Evolutionary conservation across 2,888 invertebrate species (phyloP).

Genomic region (Megamerina dolium): DNA sequence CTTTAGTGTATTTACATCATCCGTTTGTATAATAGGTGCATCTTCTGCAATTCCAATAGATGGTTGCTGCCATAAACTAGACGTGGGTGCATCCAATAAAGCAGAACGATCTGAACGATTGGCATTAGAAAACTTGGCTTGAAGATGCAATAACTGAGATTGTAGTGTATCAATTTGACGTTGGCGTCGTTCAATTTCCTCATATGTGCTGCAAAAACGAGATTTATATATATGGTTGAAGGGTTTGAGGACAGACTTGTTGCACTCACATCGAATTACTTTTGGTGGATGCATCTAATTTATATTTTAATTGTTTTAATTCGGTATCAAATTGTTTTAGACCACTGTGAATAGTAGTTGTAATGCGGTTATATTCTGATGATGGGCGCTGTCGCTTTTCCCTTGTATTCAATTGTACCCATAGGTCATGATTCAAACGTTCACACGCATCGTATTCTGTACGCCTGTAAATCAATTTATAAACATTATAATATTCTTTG

Average conservation of each 20-base stretch:
- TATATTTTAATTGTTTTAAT: constrained; percentile 54
- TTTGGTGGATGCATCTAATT: constrained; percentile 52
- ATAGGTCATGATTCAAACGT: constrained; percentile 58
- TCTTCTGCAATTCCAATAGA: constrained; percentile 44
- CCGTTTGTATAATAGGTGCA: constrained; percentile 46
- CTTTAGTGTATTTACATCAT: constrained; percentile 51
- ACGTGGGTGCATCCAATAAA: constrained; percentile 12
- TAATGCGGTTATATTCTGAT: constrained; percentile 55
- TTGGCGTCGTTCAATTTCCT: constrained; percentile 58
- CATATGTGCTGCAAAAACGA: constrained; percentile 51
- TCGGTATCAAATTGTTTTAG: constrained; percentile 60
- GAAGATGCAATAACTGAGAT: constrained; percentile 56
- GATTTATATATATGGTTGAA: not conserved
- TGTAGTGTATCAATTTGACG: constrained; percentile 58
- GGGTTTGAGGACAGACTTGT: not conserved
- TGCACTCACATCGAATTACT: constrained; percentile 17
- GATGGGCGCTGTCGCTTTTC: constrained; percentile 53
- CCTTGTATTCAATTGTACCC: constrained; percentile 56
- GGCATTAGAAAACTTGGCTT: constrained; percentile 39
- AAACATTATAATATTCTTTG: not conserved
- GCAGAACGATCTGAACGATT: constrained; percentile 21
- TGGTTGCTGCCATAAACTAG: constrained; percentile 11
- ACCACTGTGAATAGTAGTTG: constrained; percentile 55
- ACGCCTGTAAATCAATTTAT: constrained; percentile 50
- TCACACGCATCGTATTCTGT: constrained; percentile 63